Percentiles rank a stretch among this genome's conserved stretches.
Conservation (phyloP, 1,140 invertebrate genomes). For the Sinonovacula constricta region DNA sequence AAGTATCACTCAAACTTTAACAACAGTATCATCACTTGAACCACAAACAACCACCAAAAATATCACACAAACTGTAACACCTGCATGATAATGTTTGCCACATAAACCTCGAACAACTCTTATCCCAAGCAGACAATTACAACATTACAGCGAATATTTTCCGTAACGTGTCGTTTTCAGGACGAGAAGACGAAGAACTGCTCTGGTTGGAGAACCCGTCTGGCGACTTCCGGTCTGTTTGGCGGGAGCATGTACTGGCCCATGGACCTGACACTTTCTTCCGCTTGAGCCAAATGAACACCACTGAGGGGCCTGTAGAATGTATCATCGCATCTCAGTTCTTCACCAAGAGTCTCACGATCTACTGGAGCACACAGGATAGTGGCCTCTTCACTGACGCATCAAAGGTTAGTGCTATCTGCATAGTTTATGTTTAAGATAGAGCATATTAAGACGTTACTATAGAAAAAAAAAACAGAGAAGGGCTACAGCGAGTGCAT, state of each 20-base stretch:
- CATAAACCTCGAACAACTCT: no score
- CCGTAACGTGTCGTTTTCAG: no score
- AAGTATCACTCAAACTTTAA: no score
- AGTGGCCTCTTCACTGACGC: slow-evolving; percentile 71
- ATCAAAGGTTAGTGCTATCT: slow-evolving; percentile 65
- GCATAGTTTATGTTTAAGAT: not conserved
- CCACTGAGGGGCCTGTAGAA: slow-evolving; percentile 65
- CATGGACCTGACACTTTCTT: slow-evolving; percentile 76
- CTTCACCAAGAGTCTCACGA: slow-evolving; percentile 70
- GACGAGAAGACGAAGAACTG: slow-evolving; percentile 67
- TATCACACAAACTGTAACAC: no score
- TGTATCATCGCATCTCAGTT: slow-evolving; percentile 74
- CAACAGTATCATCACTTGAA: no score
- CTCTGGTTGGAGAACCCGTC: slow-evolving; percentile 76
- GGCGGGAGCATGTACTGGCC: slow-evolving; percentile 73
- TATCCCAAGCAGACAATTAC: no score
- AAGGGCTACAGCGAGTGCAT: no score
- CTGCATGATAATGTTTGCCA: no score
- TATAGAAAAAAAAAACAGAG: no score
- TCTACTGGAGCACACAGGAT: slow-evolving; percentile 74
- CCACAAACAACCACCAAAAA: no score
- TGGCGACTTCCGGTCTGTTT: slow-evolving; percentile 55
- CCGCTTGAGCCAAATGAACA: slow-evolving; percentile 64
- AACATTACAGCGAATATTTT: no score
- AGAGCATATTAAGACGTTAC: no score